These are phyloP conservation scores for Papilio protenor DNA, from an alignment of 2,888 invertebrate genomes.

Conservation along the genomic window DNA sequence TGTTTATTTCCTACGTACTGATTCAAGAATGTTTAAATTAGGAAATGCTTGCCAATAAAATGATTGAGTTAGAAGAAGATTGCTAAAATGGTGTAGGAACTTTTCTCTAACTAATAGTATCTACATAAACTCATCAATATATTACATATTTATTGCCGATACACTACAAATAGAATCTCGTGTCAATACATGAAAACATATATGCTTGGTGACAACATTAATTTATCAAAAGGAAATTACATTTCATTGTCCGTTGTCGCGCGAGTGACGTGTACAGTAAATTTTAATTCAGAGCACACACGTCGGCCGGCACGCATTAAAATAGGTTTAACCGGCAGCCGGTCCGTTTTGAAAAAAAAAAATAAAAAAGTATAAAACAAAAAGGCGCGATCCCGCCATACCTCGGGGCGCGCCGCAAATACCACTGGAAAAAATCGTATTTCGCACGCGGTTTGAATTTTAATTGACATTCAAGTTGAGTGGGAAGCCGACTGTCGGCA, in stretches of 20 bases:
- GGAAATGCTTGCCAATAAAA: not conserved
- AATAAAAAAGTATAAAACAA: slow-evolving; percentile 74
- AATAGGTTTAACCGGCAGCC: slow-evolving; percentile 83
- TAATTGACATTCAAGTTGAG: slow-evolving; percentile 81
- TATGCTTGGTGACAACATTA: slow-evolving; percentile 47
- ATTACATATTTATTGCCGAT: not conserved
- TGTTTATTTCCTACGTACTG: too few species aligned
- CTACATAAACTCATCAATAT: not conserved
- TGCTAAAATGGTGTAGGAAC: not conserved
- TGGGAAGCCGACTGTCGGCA: slow-evolving; percentile 58
- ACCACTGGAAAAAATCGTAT: slow-evolving; percentile 84
- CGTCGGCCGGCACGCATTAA: slow-evolving; percentile 82
- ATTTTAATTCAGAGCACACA: slow-evolving; percentile 83
- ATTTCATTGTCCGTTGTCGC: slow-evolving; percentile 75
- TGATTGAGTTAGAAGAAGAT: not conserved
- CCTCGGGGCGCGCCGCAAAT: slow-evolving; percentile 81
- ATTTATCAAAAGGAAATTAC: slow-evolving; percentile 75
- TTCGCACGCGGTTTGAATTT: slow-evolving; percentile 85
- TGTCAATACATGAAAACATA: slow-evolving; percentile 45
- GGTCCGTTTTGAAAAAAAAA: slow-evolving; percentile 81
- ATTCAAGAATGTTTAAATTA: not conserved
- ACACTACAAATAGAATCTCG: slow-evolving; percentile 32
- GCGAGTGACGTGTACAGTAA: slow-evolving; percentile 63
- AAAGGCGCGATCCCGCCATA: slow-evolving; percentile 82
- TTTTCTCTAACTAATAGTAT: not conserved